phyloP scores from a whole-genome alignment of 1,140 invertebrate genomes.

The Coenobita brevimanus region DNA sequence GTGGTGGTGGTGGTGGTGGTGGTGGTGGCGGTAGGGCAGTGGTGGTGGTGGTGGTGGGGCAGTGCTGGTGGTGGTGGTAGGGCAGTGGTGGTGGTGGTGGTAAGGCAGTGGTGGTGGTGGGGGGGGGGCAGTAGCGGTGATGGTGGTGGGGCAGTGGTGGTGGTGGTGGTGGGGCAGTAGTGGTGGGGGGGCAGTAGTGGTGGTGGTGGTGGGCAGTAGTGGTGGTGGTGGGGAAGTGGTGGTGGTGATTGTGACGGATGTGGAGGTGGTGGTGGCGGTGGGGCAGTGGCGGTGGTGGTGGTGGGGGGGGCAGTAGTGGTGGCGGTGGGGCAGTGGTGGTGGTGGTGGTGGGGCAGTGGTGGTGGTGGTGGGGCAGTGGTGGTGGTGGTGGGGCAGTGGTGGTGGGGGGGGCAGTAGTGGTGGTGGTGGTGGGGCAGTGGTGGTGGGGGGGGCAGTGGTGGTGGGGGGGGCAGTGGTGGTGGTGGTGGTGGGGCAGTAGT shows the following conservation, averaged over 20 bases:
- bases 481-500: not conserved
- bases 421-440: no score
- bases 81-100: no score
- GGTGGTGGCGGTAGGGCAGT: not conserved
- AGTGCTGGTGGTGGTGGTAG: not conserved
- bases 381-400: not conserved
- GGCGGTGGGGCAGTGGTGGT: not conserved
- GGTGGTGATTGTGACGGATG: no score
- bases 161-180: no score
- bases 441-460: not conserved
- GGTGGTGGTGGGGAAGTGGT: no score
- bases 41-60: not conserved
- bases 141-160: not conserved
- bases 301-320: not conserved
- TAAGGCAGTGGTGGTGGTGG: no score
- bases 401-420: no score
- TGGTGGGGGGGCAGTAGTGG: no score
- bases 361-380: not conserved
- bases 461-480: not conserved
- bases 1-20: not conserved
- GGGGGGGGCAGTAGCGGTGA: not conserved
- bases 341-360: not conserved
- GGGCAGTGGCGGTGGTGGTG: no score
- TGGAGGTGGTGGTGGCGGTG: no score
- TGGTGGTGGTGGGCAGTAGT: no score